These are phyloP conservation scores for Bellardia pandia DNA, from an alignment of 2,888 invertebrate genomes.

Conservation along the genomic window DNA sequence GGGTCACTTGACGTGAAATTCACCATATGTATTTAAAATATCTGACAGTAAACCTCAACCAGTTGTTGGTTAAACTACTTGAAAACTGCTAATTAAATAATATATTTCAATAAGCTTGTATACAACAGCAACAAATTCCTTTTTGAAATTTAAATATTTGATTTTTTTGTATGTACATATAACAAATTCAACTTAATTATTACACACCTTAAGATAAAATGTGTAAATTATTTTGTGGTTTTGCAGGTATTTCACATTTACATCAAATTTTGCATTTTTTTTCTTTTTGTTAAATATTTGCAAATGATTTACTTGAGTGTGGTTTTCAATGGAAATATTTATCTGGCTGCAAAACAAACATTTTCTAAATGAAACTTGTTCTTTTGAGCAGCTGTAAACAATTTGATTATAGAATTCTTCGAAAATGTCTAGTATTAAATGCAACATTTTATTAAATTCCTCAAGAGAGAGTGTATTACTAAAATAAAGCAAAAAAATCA, in stretches of 20 bases:
- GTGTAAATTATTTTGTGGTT: constrained; percentile 37
- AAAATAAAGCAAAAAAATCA: no score
- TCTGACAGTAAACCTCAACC: constrained; percentile 22
- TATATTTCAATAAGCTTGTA: not conserved
- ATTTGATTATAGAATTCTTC: not conserved
- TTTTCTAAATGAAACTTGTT: not conserved
- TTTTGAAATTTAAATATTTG: not conserved
- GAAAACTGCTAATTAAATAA: no score
- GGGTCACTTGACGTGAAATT: no score
- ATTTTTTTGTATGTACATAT: not conserved
- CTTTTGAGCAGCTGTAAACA: not conserved
- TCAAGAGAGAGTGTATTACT: no score
- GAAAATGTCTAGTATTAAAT: not conserved
- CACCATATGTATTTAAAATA: constrained; percentile 16
- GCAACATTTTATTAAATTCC: no score
- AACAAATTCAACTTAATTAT: constrained; percentile 9
- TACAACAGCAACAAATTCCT: not conserved
- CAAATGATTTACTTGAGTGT: not conserved
- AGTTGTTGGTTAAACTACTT: not conserved
- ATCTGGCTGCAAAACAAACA: not conserved
- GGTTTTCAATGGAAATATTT: constrained; percentile 3
- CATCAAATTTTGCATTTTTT: not conserved
- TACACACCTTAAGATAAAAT: not conserved
- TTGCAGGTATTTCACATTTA: not conserved
- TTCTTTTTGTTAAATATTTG: constrained; percentile 4